These are phyloP conservation scores for Trichonephila clavata DNA, from an alignment of 1,140 invertebrate species.

Conservation along the genomic window DNA sequence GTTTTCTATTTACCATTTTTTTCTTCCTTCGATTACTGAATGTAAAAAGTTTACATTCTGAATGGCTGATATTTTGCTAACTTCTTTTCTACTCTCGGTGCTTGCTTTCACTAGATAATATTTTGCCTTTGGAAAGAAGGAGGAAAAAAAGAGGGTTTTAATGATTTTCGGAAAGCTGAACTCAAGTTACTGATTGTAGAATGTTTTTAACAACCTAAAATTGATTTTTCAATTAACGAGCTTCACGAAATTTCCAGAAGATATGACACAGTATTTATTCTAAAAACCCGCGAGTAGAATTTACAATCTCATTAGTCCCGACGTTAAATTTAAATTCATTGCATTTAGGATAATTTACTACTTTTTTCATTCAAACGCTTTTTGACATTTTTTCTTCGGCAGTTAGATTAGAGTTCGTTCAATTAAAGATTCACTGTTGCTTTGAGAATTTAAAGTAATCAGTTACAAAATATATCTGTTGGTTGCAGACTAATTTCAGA, in stretches of 20 bases:
- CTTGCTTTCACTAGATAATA: constrained; percentile 13
- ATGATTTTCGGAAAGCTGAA: constrained; percentile 24
- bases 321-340: constrained; percentile 30
- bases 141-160: neutral
- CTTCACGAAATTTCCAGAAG: neutral
- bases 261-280: constrained; percentile 32
- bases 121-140: constrained; percentile 2
- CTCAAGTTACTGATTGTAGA: constrained; percentile 34
- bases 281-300: neutral
- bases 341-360: constrained; percentile 31
- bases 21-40: neutral
- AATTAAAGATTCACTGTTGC: constrained; percentile 22
- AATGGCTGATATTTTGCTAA: neutral
- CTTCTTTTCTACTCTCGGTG: constrained; percentile 3
- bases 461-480: neutral
- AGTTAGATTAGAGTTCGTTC: neutral
- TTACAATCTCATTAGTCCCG: constrained; percentile 22
- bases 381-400: constrained; percentile 22
- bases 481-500: neutral
- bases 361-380: neutral
- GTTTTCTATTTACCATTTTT: constrained; percentile 9
- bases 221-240: constrained; percentile 50
- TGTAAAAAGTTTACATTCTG: neutral
- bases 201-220: constrained; percentile 41
- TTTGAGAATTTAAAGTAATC: neutral